Evolutionary conservation across 2,888 invertebrate species (phyloP).

Genomic region (Cynaeus angustus): DNA sequence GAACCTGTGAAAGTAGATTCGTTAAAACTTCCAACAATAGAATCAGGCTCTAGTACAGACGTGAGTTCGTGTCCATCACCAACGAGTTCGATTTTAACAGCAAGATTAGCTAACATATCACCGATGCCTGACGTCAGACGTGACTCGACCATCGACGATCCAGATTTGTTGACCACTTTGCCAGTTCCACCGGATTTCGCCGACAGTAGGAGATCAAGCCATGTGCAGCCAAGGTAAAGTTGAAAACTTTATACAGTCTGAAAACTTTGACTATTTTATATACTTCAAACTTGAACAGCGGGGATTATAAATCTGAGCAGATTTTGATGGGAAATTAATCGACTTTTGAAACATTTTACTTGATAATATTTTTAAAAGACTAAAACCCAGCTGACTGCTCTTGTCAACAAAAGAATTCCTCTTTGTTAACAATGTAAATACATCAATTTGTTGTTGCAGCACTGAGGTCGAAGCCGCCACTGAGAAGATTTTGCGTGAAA

Average conservation of each 20-base stretch:
- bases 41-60: slow-evolving; percentile 71
- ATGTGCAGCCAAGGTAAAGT: slow-evolving; percentile 61
- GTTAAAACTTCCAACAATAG: slow-evolving; percentile 70
- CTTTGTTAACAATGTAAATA: background rate
- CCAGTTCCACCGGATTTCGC: slow-evolving; percentile 90
- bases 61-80: slow-evolving; percentile 73
- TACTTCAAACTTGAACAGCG: too few relatives aligned
- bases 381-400: too few relatives aligned
- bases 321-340: too few relatives aligned
- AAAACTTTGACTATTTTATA: too few relatives aligned
- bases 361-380: too few relatives aligned
- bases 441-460: slow-evolving; percentile 23
- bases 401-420: too few relatives aligned
- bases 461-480: slow-evolving; percentile 66
- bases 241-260: background rate
- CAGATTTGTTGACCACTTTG: slow-evolving; percentile 73
- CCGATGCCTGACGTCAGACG: slow-evolving; percentile 79
- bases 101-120: slow-evolving; percentile 77
- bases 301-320: too few relatives aligned
- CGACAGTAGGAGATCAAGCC: slow-evolving; percentile 83
- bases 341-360: too few relatives aligned
- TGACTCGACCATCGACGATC: slow-evolving; percentile 76
- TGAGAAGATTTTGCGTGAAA: slow-evolving; percentile 64
- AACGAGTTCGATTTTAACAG: slow-evolving; percentile 69
- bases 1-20: slow-evolving; percentile 66